Conservation (phyloP, 92 coral and sea anemone genomes). For the Pocillopora meandrina region DNA sequence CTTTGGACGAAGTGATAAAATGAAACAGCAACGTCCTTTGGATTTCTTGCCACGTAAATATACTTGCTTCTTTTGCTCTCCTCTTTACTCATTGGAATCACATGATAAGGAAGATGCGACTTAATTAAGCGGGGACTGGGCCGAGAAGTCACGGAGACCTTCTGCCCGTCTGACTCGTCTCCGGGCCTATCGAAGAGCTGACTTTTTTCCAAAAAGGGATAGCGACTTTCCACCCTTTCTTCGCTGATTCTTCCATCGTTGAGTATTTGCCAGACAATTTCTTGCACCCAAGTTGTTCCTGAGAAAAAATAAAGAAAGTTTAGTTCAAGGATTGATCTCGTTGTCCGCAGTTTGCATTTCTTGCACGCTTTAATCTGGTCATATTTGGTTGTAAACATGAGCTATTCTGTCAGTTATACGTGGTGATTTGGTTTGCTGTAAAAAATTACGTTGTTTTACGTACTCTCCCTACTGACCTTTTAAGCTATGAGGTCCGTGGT, state of each 20-base stretch:
- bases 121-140: conserved; percentile 58
- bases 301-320: background rate
- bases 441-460: too few relatives aligned
- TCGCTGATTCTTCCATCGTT: conserved; percentile 43
- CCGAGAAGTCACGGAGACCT: conserved; percentile 15
- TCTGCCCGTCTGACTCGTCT: background rate
- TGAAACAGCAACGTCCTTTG: conserved; percentile 68
- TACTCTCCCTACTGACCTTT: too few relatives aligned
- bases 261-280: conserved; percentile 57
- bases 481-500: too few relatives aligned
- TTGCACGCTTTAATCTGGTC: too few relatives aligned
- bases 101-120: conserved; percentile 43
- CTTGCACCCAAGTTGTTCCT: conserved; percentile 63
- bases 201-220: conserved; percentile 29
- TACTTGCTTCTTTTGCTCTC: conserved; percentile 42
- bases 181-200: conserved; percentile 33
- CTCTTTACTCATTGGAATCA: conserved; percentile 27
- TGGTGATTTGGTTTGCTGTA: too few relatives aligned
- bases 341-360: too few relatives aligned
- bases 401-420: too few relatives aligned
- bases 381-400: too few relatives aligned
- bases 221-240: conserved; percentile 5
- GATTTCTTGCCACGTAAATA: conserved; percentile 63
- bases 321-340: background rate
- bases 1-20: conserved; percentile 38